phyloP scores from a whole-genome alignment of 2,113 vertebrate species.

The Dicaeum eximium region DNA sequence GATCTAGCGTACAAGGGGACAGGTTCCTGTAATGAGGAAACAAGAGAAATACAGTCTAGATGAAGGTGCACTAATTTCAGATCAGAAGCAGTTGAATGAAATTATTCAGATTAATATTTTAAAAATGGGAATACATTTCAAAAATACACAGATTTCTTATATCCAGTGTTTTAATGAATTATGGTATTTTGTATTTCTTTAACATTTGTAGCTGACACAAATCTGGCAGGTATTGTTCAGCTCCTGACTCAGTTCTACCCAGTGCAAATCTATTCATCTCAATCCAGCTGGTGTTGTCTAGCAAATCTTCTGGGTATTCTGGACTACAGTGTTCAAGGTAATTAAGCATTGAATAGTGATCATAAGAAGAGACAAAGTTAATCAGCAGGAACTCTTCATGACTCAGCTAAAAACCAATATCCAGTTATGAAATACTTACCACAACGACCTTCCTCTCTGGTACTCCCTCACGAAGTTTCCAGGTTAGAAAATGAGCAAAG shows the following conservation, averaged over 20 bases:
- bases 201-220: not conserved
- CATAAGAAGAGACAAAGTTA: not conserved
- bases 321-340: not conserved
- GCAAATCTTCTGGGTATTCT: not conserved
- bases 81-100: not conserved
- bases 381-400: not conserved
- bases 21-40: not conserved
- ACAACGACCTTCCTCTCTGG: not conserved
- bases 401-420: not conserved
- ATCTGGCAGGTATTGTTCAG: not conserved
- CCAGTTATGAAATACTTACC: not conserved
- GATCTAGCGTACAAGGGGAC: not conserved
- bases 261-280: not conserved
- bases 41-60: not conserved
- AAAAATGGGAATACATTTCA: not conserved
- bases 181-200: not conserved
- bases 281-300: not conserved
- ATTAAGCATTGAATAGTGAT: not conserved
- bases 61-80: not conserved
- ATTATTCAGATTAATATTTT: not conserved
- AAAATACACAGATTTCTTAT: not conserved
- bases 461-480: not conserved
- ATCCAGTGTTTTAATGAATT: not conserved
- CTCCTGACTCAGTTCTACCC: not conserved
- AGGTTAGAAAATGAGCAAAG: not conserved